Conservation (phyloP, 2,797 vertebrate species). For the Thunnus albacares region DNA sequence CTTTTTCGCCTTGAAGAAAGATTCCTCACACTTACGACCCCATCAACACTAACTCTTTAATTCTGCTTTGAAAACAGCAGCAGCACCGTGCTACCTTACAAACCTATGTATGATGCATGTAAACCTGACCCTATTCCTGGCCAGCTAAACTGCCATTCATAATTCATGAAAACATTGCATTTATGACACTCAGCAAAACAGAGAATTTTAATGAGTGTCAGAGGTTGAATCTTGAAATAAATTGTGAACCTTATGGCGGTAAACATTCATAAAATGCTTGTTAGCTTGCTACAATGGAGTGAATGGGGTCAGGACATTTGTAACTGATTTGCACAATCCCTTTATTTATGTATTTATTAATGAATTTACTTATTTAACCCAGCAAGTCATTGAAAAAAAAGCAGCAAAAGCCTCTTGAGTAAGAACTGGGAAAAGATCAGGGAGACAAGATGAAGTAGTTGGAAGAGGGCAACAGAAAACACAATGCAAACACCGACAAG, state of each 20-base stretch:
- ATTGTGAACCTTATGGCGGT: conserved; percentile 7
- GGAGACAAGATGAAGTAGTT: neutral
- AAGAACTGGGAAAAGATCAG: neutral
- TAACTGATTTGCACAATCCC: neutral
- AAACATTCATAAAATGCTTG: conserved; percentile 11
- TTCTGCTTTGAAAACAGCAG: conserved; percentile 12
- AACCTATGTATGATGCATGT: conserved; percentile 32
- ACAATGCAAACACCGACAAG: neutral
- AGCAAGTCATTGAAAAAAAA: neutral
- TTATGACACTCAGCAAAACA: conserved; percentile 59
- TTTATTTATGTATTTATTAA: conserved; percentile 12
- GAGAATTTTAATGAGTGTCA: conserved; percentile 51
- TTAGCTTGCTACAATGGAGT: conserved; percentile 5
- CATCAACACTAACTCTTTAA: neutral
- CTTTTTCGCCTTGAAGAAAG: neutral
- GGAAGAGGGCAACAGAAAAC: neutral
- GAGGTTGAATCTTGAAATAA: conserved; percentile 51
- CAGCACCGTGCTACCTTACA: conserved; percentile 1
- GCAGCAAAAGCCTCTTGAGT: neutral
- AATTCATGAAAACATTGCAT: conserved; percentile 65
- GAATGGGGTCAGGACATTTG: conserved; percentile 7
- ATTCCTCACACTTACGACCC: conserved; percentile 15
- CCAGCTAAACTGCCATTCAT: conserved; percentile 63
- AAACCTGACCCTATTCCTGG: conserved; percentile 41
- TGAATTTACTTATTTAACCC: conserved; percentile 7